A percentile compares a stretch with the other conserved stretches of the same genome.
These are phyloP conservation scores for Barypeithes pellucidus DNA, from an alignment of 2,888 invertebrate species.

Conservation along the genomic window DNA sequence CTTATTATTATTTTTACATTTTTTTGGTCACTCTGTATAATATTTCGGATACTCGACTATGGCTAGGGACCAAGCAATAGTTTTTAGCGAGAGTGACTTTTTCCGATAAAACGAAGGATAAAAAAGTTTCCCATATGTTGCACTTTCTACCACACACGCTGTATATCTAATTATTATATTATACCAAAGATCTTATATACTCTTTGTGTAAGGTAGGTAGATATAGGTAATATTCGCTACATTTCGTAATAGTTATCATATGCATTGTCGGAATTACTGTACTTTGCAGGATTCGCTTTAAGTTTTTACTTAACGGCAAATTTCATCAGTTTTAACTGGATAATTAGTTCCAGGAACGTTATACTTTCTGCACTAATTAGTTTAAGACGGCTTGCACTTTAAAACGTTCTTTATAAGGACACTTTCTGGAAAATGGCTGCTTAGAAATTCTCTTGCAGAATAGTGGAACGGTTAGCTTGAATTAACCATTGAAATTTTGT, in stretches of 20 bases:
- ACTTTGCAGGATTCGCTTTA: slow-evolving; percentile 6
- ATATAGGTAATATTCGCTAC: background rate
- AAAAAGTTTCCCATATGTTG: too few species aligned
- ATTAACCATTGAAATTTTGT: slow-evolving; percentile 24
- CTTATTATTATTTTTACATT: too few species aligned
- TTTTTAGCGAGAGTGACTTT: too few species aligned
- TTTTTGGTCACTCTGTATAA: too few species aligned
- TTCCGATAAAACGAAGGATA: too few species aligned
- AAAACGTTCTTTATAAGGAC: slow-evolving; percentile 37
- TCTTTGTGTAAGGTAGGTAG: too few species aligned
- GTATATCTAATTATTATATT: too few species aligned
- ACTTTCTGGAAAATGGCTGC: slow-evolving; percentile 31
- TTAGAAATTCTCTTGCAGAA: slow-evolving; percentile 30
- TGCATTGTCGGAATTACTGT: background rate
- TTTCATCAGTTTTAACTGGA: slow-evolving; percentile 47
- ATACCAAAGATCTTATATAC: too few species aligned
- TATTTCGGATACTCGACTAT: too few species aligned
- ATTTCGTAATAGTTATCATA: background rate
- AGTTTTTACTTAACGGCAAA: slow-evolving; percentile 43
- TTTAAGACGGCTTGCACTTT: slow-evolving; percentile 37
- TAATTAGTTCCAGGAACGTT: slow-evolving; percentile 43
- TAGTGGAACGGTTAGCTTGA: slow-evolving; percentile 12
- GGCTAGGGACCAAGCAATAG: too few species aligned
- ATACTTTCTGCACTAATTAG: slow-evolving; percentile 42
- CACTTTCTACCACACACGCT: too few species aligned